These are phyloP conservation scores for Sesamia inferens DNA, from an alignment of 2,888 invertebrate genomes.

Conservation along the genomic window DNA sequence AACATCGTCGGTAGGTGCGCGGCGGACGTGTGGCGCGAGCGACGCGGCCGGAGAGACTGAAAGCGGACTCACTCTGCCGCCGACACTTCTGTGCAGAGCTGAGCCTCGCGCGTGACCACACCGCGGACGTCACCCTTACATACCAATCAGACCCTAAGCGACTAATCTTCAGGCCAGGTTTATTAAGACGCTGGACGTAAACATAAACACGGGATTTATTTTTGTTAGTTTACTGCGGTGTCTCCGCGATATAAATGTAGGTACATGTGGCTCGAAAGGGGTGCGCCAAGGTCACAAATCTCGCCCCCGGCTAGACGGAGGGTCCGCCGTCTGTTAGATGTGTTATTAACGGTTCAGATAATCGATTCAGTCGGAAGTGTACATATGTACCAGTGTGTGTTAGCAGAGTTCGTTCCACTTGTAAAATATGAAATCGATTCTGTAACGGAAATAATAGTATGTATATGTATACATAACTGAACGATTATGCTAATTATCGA, in stretches of 20 bases:
- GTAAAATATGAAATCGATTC: constrained; percentile 49
- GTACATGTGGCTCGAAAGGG: constrained; percentile 63
- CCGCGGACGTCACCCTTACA: constrained; percentile 62
- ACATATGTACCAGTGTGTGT: constrained; percentile 28
- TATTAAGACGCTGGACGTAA: constrained; percentile 59
- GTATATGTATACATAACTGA: constrained; percentile 16
- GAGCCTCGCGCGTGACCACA: constrained; percentile 75
- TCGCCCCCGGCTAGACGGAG: constrained; percentile 83
- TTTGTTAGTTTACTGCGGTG: constrained; percentile 16
- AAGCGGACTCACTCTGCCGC: constrained; percentile 71
- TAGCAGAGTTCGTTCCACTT: constrained; percentile 45
- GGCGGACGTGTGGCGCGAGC: constrained; percentile 78
- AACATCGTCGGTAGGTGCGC: constrained; percentile 75
- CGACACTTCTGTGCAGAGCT: constrained; percentile 57
- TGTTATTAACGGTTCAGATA: constrained; percentile 68
- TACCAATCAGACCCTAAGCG: constrained; percentile 73
- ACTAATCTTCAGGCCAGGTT: constrained; percentile 63
- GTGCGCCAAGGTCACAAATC: constrained; percentile 78
- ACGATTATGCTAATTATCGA: constrained; percentile 11
- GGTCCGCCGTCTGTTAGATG: constrained; percentile 70
- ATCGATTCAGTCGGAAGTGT: constrained; percentile 66
- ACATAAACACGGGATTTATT: constrained; percentile 61
- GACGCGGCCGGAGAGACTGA: constrained; percentile 82
- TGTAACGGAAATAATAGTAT: constrained; percentile 36
- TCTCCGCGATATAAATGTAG: constrained; percentile 27